A percentile compares a stretch with the other conserved stretches of the same genome.
Conservation (phyloP, 2,797 vertebrate genomes). For the Pseudopleuronectes americanus region DNA sequence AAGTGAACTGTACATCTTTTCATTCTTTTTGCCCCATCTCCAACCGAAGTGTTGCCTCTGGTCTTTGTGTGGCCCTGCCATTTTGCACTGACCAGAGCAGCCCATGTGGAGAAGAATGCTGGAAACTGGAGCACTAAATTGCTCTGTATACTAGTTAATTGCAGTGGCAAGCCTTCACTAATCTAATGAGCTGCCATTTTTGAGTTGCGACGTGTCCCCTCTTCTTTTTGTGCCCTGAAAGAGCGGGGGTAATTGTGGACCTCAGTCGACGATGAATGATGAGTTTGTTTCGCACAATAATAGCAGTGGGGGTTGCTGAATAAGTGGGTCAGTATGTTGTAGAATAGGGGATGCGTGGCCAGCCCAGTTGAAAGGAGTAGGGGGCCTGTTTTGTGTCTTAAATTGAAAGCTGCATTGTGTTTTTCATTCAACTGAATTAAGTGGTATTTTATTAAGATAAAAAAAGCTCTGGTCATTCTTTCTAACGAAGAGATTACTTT, state of each 20-base stretch:
- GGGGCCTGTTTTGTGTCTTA: slow-evolving; percentile 73
- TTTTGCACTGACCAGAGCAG: slow-evolving; percentile 58
- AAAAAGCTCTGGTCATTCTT: slow-evolving; percentile 23
- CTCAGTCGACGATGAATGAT: slow-evolving; percentile 88
- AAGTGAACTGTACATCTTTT: slow-evolving; percentile 23
- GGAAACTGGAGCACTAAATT: slow-evolving; percentile 80
- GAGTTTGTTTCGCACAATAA: slow-evolving; percentile 88
- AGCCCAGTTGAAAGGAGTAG: slow-evolving; percentile 61
- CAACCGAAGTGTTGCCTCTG: slow-evolving; percentile 28
- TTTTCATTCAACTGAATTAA: slow-evolving; percentile 65
- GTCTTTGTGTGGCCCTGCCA: slow-evolving; percentile 39
- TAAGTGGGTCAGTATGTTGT: slow-evolving; percentile 85
- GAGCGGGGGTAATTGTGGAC: slow-evolving; percentile 81
- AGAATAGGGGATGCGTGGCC: slow-evolving; percentile 70
- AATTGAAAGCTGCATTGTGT: slow-evolving; percentile 72
- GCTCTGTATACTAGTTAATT: slow-evolving; percentile 79
- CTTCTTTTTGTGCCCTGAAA: slow-evolving; percentile 63
- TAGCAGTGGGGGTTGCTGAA: slow-evolving; percentile 79
- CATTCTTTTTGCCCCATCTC: slow-evolving; percentile 25
- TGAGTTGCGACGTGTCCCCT: slow-evolving; percentile 57
- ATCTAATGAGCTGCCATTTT: slow-evolving; percentile 83
- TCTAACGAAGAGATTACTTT: slow-evolving; percentile 15
- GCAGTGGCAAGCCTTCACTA: slow-evolving; percentile 82
- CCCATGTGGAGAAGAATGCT: slow-evolving; percentile 73
- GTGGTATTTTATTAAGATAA: slow-evolving; percentile 61